Evolutionary conservation across 2,797 vertebrate genomes (phyloP).

Genomic region (Lutjanus argentimaculatus): DNA sequence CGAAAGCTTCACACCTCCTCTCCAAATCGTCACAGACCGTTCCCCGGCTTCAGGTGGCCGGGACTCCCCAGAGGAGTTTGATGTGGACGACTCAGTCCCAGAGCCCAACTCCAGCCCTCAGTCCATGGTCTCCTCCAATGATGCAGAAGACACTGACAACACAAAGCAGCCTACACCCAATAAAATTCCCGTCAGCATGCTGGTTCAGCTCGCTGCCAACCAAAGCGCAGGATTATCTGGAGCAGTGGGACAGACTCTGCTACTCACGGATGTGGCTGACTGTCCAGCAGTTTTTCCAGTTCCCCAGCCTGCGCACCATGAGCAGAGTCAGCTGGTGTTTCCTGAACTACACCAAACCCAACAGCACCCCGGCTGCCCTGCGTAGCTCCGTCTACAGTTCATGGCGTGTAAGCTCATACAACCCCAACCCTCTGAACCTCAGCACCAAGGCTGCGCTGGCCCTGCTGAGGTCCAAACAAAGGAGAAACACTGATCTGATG

Average conservation of each 20-base stretch:
- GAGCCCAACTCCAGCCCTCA: constrained; percentile 91
- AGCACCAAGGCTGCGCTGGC: constrained; percentile 95
- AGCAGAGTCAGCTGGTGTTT: constrained; percentile 99
- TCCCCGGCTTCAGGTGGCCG: constrained; percentile 76
- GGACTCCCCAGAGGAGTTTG: constrained; percentile 93
- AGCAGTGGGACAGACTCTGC: constrained; percentile 84
- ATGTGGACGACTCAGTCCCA: constrained; percentile 90
- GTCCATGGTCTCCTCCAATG: constrained; percentile 83
- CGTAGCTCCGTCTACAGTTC: constrained; percentile 94
- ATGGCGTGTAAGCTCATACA: constrained; percentile 96
- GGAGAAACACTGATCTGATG: constrained; percentile 84
- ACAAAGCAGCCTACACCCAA: constrained; percentile 74
- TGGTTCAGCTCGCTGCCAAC: constrained; percentile 88
- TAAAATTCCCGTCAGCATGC: constrained; percentile 88
- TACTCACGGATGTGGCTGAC: constrained; percentile 90
- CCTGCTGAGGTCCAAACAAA: constrained; percentile 95
- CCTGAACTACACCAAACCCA: constrained; percentile 97
- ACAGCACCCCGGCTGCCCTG: constrained; percentile 86
- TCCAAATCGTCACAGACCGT: constrained; percentile 90
- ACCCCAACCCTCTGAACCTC: constrained; percentile 96
- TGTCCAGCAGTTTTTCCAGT: constrained; percentile 93
- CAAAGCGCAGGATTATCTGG: constrained; percentile 76
- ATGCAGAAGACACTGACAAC: constrained; percentile 82
- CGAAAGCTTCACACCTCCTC: constrained; percentile 89
- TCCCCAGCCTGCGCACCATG: constrained; percentile 94